These are phyloP conservation scores for Rhagophthalmus giganteus DNA, from an alignment of 2,888 invertebrate genomes.

Conservation along the genomic window DNA sequence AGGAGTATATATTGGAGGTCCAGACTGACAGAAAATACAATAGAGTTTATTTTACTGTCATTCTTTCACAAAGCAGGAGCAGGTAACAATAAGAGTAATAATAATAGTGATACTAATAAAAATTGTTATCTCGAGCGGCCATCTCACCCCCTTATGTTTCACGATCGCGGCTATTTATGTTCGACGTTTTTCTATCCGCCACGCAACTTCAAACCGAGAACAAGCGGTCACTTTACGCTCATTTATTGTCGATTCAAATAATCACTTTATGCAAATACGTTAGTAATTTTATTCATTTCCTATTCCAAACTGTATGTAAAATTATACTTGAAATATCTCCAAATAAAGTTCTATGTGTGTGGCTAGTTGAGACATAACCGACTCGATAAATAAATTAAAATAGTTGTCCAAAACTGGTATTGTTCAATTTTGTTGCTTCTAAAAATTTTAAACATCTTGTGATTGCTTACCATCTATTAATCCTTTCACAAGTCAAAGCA, in stretches of 20 bases:
- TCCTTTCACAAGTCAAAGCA: slow-evolving; percentile 7
- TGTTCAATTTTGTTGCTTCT: slow-evolving; percentile 14
- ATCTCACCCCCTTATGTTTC: no score
- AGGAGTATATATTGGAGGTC: slow-evolving; percentile 37
- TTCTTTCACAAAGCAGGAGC: slow-evolving; percentile 47
- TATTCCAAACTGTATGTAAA: slow-evolving; percentile 13
- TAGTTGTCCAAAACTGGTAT: slow-evolving; percentile 18
- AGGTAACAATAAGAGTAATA: slow-evolving; percentile 45
- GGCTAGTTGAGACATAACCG: slow-evolving; percentile 17
- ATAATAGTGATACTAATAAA: no score
- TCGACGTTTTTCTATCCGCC: no score
- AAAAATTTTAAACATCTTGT: slow-evolving; percentile 5
- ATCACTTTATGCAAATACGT: slow-evolving; percentile 9
- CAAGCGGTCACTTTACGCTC: no score
- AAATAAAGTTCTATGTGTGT: slow-evolving; percentile 18
- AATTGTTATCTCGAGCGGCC: no score
- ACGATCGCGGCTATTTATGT: no score
- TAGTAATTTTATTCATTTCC: slow-evolving; percentile 12
- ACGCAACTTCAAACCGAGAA: no score
- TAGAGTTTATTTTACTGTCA: slow-evolving; percentile 46
- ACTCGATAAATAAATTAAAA: slow-evolving; percentile 20
- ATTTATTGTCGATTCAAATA: not conserved
- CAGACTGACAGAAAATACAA: slow-evolving; percentile 42
- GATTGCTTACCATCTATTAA: slow-evolving; percentile 10
- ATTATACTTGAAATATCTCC: slow-evolving; percentile 16